Evolutionary conservation across 2,888 invertebrate species (phyloP).

Genomic region (Mesoligia furuncula): DNA sequence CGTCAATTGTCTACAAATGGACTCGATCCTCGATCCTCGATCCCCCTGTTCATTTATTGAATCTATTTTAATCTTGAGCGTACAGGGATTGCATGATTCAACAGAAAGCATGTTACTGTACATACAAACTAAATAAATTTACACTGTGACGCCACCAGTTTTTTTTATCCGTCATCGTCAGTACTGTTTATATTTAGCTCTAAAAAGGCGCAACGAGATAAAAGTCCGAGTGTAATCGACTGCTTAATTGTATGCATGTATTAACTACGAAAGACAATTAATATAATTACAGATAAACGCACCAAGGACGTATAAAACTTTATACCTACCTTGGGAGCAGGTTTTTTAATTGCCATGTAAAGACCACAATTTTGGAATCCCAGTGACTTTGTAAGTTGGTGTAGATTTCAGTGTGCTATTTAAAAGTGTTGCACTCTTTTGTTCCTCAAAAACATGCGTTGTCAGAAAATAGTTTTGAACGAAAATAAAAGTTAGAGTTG

Average conservation of each 20-base stretch:
- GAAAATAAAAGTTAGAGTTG: slow-evolving; percentile 12
- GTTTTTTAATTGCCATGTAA: slow-evolving; percentile 12
- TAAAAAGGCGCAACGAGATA: slow-evolving; percentile 14
- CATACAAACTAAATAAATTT: slow-evolving; percentile 15
- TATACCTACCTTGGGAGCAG: background rate
- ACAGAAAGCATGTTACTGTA: slow-evolving; percentile 15
- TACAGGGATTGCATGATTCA: slow-evolving; percentile 51
- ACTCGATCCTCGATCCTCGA: slow-evolving; percentile 4
- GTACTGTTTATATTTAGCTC: slow-evolving; percentile 19
- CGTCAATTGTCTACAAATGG: slow-evolving; percentile 49
- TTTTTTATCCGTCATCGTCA: slow-evolving; percentile 17
- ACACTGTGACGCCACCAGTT: background rate
- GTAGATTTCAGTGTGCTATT: slow-evolving; percentile 31
- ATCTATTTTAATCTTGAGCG: slow-evolving; percentile 46
- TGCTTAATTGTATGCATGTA: slow-evolving; percentile 44
- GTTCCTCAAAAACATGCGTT: slow-evolving; percentile 11
- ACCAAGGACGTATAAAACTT: slow-evolving; percentile 30
- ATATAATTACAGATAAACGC: slow-evolving; percentile 31
- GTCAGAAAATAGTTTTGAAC: background rate
- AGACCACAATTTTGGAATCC: background rate
- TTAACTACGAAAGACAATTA: slow-evolving; percentile 29
- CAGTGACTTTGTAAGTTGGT: slow-evolving; percentile 4
- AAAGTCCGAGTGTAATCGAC: slow-evolving; percentile 15
- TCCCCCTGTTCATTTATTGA: slow-evolving; percentile 37
- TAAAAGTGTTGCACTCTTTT: slow-evolving; percentile 28